Conservation (phyloP, 2,888 invertebrate genomes). For the Seira sanloemensis region DNA sequence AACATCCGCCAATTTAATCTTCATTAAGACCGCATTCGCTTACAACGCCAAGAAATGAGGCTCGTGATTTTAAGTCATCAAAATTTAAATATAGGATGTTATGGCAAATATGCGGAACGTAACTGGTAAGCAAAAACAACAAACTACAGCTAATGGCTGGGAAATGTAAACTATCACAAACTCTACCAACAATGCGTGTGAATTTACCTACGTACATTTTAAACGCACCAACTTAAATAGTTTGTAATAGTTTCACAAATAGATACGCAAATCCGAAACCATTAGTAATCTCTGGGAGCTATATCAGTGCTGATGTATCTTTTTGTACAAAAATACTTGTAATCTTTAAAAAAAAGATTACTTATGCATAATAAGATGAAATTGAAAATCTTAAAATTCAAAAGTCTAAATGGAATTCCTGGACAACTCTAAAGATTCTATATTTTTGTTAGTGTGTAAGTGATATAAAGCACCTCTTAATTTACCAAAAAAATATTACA, state of each 20-base stretch:
- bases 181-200: neutral
- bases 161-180: neutral
- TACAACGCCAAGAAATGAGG: constrained; percentile 38
- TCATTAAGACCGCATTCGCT: constrained; percentile 57
- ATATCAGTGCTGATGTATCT: no score
- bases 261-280: neutral
- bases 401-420: neutral
- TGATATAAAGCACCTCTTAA: neutral
- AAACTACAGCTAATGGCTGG: neutral
- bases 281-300: no score
- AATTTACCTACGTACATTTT: neutral
- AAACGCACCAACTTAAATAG: no score
- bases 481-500: neutral
- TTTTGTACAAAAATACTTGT: no score
- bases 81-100: constrained; percentile 19
- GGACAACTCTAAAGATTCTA: neutral
- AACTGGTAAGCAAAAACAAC: neutral
- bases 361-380: no score
- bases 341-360: no score
- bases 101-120: neutral
- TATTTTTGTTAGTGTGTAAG: neutral
- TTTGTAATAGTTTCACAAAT: no score
- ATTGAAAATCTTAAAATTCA: neutral
- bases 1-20: constrained; percentile 65
- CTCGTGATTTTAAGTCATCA: constrained; percentile 40